Base-by-base conservation (phyloP, 2,888 invertebrate genomes). In the Eupeodes latifasciatus region DNA sequence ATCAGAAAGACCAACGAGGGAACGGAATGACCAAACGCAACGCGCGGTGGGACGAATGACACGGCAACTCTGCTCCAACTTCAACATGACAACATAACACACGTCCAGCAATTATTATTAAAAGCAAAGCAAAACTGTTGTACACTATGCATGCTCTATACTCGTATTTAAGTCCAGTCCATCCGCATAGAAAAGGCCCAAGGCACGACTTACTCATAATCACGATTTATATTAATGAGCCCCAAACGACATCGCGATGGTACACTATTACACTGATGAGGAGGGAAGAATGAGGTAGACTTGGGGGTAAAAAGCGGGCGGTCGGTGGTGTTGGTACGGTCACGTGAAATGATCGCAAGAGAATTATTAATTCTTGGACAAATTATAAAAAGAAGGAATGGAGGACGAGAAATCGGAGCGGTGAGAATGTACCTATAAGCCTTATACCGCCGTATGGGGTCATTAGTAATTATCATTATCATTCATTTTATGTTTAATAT, bases 201-300 rank as follows among this genome's bases (percentile, higher is more conserved):
- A 85, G 90, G 90, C 90, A 90, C 90, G 90, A 90, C 89, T 90
- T 85, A 85, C 85, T 88, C 90, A 90, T 90, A 90, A 90, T 90
- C 90, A 90, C 90, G 90, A 90, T 90, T 90, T 90, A 90, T 90
- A 90, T 90, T 90, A 90, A 90, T 90, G 90, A 90, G 90, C 89
- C 85, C 88, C 84, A 88, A 88, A 88, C 88, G 88, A 88, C 84
- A 85, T 85, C 85, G 85, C 88, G 85, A 88, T 88, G 88, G 83
- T 83, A 80, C 80, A 66, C 36, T 57, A 40, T 14, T 34, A 53
- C 36, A 61, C 36, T 36, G 59, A 16, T n/a, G 36, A 16, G 34
- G 69, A 53, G 34, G 16, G 16, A 53, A n/a, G 66, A 72, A 66
- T 64, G 19, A 83, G 49, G 59, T 75, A 72, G 47, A 80, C 19